Conservation (phyloP, 2,113 vertebrate species). For the Pithys albifrons region DNA sequence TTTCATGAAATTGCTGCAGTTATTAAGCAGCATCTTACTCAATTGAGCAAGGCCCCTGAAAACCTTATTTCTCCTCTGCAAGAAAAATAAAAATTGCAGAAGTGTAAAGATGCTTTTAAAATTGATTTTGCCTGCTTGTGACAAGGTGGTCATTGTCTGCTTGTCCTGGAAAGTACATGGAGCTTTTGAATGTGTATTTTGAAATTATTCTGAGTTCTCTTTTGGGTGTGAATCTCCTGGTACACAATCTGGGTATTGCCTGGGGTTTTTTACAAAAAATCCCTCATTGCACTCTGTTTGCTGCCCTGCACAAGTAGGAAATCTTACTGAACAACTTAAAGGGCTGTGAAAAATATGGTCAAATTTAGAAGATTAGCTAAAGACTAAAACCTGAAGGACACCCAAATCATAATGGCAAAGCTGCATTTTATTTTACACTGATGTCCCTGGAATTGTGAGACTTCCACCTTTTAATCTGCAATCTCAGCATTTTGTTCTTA, state of each 20-base stretch:
- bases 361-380: not conserved
- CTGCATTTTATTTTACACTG: not conserved
- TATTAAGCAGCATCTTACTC: not conserved
- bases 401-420: not conserved
- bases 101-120: not conserved
- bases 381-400: not conserved
- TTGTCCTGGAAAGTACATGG: not conserved
- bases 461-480: no score
- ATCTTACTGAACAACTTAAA: not conserved
- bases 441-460: not conserved
- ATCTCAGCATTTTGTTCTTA: not conserved
- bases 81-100: not conserved
- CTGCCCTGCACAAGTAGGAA: accelerated
- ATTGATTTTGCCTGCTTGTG: not conserved
- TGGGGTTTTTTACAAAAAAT: not conserved
- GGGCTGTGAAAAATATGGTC: not conserved
- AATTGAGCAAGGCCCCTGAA: not conserved
- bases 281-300: not conserved
- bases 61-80: not conserved
- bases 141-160: not conserved
- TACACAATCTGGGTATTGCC: not conserved
- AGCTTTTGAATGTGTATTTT: not conserved
- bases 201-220: not conserved
- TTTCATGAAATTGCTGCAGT: not conserved
- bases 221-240: not conserved